These are phyloP conservation scores for Chrysina gloriosa DNA, from an alignment of 2,888 invertebrate species.

Conservation along the genomic window DNA sequence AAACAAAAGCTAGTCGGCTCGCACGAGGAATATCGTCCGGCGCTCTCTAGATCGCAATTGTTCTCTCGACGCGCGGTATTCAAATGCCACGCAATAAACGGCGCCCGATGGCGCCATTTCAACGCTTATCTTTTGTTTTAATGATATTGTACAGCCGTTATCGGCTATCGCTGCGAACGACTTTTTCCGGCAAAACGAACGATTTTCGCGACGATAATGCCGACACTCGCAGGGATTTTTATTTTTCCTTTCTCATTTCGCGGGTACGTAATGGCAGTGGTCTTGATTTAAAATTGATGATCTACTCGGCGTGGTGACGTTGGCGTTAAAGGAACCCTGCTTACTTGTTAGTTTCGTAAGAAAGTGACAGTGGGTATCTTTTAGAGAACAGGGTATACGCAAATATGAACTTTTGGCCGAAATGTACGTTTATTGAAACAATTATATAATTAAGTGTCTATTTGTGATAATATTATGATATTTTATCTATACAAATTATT, in stretches of 20 bases:
- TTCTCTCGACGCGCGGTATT: slow-evolving; percentile 52
- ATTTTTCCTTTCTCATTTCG: neutral
- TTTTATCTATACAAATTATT: too few species aligned
- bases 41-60: slow-evolving; percentile 50
- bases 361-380: too few species aligned
- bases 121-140: slow-evolving; percentile 58
- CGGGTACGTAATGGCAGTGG: neutral
- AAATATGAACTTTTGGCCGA: too few species aligned
- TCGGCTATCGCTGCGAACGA: slow-evolving; percentile 48
- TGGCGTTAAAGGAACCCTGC: too few species aligned
- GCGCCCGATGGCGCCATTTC: slow-evolving; percentile 55
- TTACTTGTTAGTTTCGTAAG: too few species aligned
- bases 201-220: slow-evolving; percentile 10
- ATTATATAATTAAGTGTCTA: too few species aligned
- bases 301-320: too few species aligned
- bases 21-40: slow-evolving; percentile 1
- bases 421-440: too few species aligned
- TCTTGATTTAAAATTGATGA: neutral
- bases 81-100: slow-evolving; percentile 60
- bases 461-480: too few species aligned
- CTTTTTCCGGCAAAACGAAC: slow-evolving; percentile 48
- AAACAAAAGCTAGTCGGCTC: slow-evolving; percentile 1
- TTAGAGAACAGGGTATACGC: too few species aligned
- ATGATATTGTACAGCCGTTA: slow-evolving; percentile 54
- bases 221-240: neutral